These are phyloP conservation scores for Cyclophora punctaria DNA, from an alignment of 2,888 invertebrate genomes.

Conservation along the genomic window DNA sequence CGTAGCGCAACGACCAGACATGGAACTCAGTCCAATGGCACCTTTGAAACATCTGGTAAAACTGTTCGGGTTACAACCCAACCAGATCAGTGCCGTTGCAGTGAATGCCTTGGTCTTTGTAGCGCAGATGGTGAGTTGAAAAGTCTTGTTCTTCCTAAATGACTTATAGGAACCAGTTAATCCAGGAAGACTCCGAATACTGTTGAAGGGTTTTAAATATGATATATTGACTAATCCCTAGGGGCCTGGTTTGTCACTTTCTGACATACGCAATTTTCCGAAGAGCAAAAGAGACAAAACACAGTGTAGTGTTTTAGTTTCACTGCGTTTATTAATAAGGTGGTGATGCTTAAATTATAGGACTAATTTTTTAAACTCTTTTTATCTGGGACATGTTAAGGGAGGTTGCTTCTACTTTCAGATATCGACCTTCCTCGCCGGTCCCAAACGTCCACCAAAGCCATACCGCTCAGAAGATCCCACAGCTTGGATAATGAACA, in stretches of 20 bases:
- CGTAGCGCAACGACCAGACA: conserved; percentile 42
- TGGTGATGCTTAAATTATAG: too few species aligned
- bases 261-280: not conserved
- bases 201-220: not conserved
- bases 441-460: conserved; percentile 41
- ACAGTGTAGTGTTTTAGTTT: too few species aligned
- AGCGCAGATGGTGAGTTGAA: conserved; percentile 84
- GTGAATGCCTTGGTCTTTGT: conserved; percentile 88
- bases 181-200: not conserved
- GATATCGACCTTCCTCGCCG: conserved; percentile 76
- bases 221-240: not conserved
- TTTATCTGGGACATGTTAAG: not conserved
- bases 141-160: not conserved
- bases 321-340: too few species aligned
- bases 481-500: conserved; percentile 76
- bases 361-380: not conserved
- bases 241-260: not conserved
- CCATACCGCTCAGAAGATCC: conserved; percentile 48
- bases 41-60: conserved; percentile 73
- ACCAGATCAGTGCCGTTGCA: conserved; percentile 86
- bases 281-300: too few species aligned
- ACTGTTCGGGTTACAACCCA: conserved; percentile 83
- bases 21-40: conserved; percentile 71
- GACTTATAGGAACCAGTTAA: not conserved
- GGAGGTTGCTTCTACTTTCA: conserved; percentile 31